phyloP scores from a whole-genome alignment of 53 echinoderm and acorn worm species.

The Pentamera pediparva region DNA sequence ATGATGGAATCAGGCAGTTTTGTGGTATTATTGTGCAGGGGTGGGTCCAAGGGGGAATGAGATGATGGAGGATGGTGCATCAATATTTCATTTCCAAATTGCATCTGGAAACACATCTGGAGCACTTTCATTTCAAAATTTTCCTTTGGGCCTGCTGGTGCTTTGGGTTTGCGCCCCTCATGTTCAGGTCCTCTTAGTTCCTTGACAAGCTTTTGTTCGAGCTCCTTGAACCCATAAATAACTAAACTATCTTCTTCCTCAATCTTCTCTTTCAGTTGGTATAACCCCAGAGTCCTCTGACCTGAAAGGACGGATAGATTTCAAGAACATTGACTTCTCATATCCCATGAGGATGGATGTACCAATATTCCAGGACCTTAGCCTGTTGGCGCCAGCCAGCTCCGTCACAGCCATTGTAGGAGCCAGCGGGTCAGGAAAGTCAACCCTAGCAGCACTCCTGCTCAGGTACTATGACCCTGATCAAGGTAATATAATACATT shows the following conservation, averaged over 20 bases:
- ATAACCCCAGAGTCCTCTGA: slow-evolving; percentile 39
- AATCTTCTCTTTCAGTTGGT: slow-evolving; percentile 48
- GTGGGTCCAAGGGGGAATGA: too few species aligned
- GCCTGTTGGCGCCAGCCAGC: slow-evolving; percentile 60
- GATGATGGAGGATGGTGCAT: too few species aligned
- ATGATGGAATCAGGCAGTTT: too few species aligned
- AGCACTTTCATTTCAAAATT: too few species aligned
- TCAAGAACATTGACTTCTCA: slow-evolving; percentile 66
- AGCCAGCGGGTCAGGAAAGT: slow-evolving; percentile 90
- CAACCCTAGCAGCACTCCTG: slow-evolving; percentile 67
- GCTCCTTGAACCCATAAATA: too few species aligned
- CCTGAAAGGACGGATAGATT: slow-evolving; percentile 66
- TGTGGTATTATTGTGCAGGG: too few species aligned
- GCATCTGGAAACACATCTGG: too few species aligned
- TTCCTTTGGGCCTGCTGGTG: too few species aligned
- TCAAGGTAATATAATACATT: slow-evolving; percentile 73
- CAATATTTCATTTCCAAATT: too few species aligned
- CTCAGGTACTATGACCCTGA: slow-evolving; percentile 78
- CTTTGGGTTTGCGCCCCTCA: too few species aligned
- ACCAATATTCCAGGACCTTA: slow-evolving; percentile 60
- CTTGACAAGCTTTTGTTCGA: too few species aligned
- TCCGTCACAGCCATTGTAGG: slow-evolving; percentile 88
- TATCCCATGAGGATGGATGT: slow-evolving; percentile 72
- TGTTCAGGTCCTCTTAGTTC: too few species aligned
- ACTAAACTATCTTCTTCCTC: background rate